Percentiles rank a stretch among this genome's conserved stretches.
These are phyloP conservation scores for Acanthurus lineatus DNA, from an alignment of 2,797 vertebrate species.

Conservation along the genomic window DNA sequence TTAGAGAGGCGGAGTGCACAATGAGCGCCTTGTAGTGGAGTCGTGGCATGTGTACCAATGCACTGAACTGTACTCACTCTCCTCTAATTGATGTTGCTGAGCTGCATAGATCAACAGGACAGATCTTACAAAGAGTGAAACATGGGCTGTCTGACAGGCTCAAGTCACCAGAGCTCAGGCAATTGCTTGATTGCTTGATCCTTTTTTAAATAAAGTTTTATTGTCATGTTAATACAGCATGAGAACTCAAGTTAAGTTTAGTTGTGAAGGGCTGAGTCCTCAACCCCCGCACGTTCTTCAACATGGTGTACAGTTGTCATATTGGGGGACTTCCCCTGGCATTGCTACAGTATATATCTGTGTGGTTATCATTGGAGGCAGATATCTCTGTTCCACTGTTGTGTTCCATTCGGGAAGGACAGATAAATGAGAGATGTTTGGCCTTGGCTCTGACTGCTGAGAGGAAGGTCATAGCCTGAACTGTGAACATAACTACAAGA, in stretches of 20 bases:
- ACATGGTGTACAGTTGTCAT: slow-evolving; percentile 40
- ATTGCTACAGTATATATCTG: slow-evolving; percentile 33
- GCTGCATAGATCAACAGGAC: slow-evolving; percentile 75
- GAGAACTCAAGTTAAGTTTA: slow-evolving; percentile 14
- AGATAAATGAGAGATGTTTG: slow-evolving; percentile 71
- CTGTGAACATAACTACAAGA: slow-evolving; percentile 28
- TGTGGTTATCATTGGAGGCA: slow-evolving; percentile 69
- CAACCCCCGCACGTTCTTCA: slow-evolving; percentile 24
- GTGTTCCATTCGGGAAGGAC: slow-evolving; percentile 76
- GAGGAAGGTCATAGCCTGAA: slow-evolving; percentile 69
- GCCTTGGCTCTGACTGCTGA: slow-evolving; percentile 67
- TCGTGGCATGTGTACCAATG: slow-evolving; percentile 78
- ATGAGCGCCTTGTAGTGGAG: slow-evolving; percentile 81
- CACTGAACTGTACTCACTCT: slow-evolving; percentile 77
- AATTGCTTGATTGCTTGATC: slow-evolving; percentile 44
- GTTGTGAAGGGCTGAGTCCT: slow-evolving; percentile 6
- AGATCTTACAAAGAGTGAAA: slow-evolving; percentile 70
- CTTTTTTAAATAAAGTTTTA: slow-evolving; percentile 37
- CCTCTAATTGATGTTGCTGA: slow-evolving; percentile 80
- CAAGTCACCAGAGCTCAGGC: slow-evolving; percentile 27
- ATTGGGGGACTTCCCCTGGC: slow-evolving; percentile 65
- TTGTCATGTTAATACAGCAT: slow-evolving; percentile 61
- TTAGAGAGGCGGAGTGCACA: slow-evolving; percentile 80
- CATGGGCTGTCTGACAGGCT: slow-evolving; percentile 60
- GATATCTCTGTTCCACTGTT: slow-evolving; percentile 70